phyloP scores from a whole-genome alignment of 1,140 invertebrate genomes.

The Tachypleus tridentatus region DNA sequence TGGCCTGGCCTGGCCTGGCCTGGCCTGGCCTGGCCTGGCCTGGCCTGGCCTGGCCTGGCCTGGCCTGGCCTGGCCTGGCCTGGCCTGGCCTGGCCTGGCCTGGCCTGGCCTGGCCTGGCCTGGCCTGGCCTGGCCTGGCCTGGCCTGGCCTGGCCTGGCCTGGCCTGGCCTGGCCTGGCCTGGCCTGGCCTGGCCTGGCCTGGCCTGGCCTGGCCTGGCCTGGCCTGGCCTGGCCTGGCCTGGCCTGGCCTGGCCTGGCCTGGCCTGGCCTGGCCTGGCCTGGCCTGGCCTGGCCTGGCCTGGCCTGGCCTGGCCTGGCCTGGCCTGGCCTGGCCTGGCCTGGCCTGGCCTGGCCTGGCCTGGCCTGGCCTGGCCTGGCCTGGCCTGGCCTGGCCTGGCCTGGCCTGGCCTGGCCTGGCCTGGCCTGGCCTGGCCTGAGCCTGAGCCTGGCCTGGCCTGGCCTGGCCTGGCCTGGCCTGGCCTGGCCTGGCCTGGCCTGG shows the following conservation, averaged over 20 bases:
- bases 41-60: slow-evolving; percentile 18
- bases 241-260: slow-evolving; percentile 23
- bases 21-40: slow-evolving; percentile 18
- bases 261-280: slow-evolving; percentile 26
- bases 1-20: slow-evolving; percentile 18
- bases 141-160: slow-evolving; percentile 22
- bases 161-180: slow-evolving; percentile 20
- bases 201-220: slow-evolving; percentile 22
- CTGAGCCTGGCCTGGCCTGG: slow-evolving; percentile 22
- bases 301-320: slow-evolving; percentile 26
- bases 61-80: slow-evolving; percentile 18
- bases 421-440: slow-evolving; percentile 23
- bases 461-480: slow-evolving; percentile 24
- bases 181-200: slow-evolving; percentile 25
- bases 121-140: slow-evolving; percentile 25
- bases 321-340: slow-evolving; percentile 23
- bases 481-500: slow-evolving; percentile 26
- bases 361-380: slow-evolving; percentile 25
- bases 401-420: slow-evolving; percentile 21
- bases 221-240: slow-evolving; percentile 23
- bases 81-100: slow-evolving; percentile 18
- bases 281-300: slow-evolving; percentile 26
- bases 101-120: slow-evolving; percentile 21
- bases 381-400: slow-evolving; percentile 20
- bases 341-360: slow-evolving; percentile 24